A percentile compares a stretch with the other conserved stretches of the same genome.
phyloP scores from a whole-genome alignment of 1,140 invertebrate genomes.

The Drosophila saltans region DNA sequence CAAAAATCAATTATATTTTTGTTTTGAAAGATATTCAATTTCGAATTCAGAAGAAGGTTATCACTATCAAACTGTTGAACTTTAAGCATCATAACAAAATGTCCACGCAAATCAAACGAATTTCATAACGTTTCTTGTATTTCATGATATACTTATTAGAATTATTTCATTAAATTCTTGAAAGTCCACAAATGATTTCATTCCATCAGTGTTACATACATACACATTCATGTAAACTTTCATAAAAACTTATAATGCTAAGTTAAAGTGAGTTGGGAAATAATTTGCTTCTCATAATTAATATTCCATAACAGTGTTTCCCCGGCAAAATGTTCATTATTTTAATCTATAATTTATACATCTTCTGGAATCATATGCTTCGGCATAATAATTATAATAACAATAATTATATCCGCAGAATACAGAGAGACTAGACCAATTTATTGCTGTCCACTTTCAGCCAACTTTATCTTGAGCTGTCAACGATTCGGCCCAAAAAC shows the following conservation, averaged over 20 bases:
- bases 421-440: slow-evolving; percentile 36
- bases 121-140: too few relatives aligned
- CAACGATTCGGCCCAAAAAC: slow-evolving; percentile 36
- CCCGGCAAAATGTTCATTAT: too few relatives aligned
- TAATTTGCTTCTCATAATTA: too few relatives aligned
- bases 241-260: too few relatives aligned
- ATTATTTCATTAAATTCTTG: too few relatives aligned
- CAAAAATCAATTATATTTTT: background rate
- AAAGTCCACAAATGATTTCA: background rate
- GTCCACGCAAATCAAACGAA: too few relatives aligned
- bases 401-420: slow-evolving; percentile 34
- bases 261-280: too few relatives aligned
- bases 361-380: background rate
- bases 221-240: too few relatives aligned
- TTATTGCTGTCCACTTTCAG: slow-evolving; percentile 39
- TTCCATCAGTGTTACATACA: background rate
- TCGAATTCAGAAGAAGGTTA: slow-evolving; percentile 14
- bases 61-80: background rate
- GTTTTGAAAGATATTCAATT: slow-evolving; percentile 8
- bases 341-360: too few relatives aligned
- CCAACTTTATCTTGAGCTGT: slow-evolving; percentile 37
- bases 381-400: slow-evolving; percentile 9
- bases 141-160: too few relatives aligned
- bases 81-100: background rate
- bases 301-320: too few relatives aligned